Conservation (phyloP, 2,797 vertebrate genomes). For the Halcyon leucocephala region DNA sequence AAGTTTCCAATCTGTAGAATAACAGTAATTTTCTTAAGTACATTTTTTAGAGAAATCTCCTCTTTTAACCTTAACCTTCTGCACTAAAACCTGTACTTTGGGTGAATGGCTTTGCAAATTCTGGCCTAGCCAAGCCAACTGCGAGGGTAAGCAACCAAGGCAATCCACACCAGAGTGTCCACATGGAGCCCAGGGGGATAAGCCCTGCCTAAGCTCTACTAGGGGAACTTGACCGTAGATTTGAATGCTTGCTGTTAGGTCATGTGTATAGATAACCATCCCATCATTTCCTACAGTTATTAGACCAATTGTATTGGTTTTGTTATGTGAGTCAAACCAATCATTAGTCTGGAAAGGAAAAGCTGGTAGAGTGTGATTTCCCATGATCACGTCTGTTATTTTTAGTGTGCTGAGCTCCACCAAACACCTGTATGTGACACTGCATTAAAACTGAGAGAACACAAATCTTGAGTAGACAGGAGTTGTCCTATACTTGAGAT, state of each 20-base stretch:
- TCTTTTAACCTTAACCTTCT: neutral
- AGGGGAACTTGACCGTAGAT: rapidly evolving
- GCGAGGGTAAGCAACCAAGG: neutral
- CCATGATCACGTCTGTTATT: neutral
- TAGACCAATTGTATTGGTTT: neutral
- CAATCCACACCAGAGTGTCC: too few species aligned
- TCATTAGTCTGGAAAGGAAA: neutral
- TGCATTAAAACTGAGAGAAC: neutral
- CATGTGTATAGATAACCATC: rapidly evolving
- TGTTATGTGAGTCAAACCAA: neutral
- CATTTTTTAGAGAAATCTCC: neutral
- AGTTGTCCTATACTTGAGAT: neutral
- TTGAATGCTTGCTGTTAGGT: neutral
- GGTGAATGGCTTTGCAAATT: neutral
- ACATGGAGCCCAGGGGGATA: too few species aligned
- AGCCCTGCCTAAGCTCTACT: neutral
- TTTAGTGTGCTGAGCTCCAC: neutral
- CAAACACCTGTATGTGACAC: neutral
- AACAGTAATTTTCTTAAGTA: neutral
- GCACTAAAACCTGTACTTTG: neutral
- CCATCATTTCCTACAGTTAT: neutral
- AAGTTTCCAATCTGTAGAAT: neutral
- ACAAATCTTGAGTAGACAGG: neutral
- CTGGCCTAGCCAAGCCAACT: neutral
- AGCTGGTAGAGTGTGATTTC: neutral